Base-by-base conservation (phyloP, 2,888 invertebrate species). In the Himalopsyche anomala region DNA sequence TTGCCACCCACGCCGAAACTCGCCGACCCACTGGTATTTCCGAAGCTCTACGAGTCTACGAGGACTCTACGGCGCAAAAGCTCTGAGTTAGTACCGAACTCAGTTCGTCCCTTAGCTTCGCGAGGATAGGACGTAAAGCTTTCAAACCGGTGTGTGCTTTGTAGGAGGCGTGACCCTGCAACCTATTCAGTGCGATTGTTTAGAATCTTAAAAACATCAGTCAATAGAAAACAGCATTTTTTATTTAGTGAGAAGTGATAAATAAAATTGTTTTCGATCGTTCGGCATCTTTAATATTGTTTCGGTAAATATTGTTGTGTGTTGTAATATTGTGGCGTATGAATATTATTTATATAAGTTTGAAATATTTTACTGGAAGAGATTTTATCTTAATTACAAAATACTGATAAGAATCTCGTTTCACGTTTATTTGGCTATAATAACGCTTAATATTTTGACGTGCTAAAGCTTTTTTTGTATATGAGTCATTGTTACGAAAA, bases 71-170 rank as follows among this genome's bases (percentile, higher is more conserved):
- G 81, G 81, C 81, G 81, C 81, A 81, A 51, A 51, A 51, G 45
- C 81, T 51, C 82, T 11, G 55, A 40, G 28, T n/a, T 51, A 56
- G 42, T 40, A 56, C 40, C 11, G 55, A 62, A 45, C 83, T 83
- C 69, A 83, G 83, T 83, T 83, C 83, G 40, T 74, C 40, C 19
- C 69, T 40, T 28, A 83, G 12, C 74, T 15, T 69, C 62, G 83
- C 36, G 36, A 69, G 83, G 83, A 69, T 40, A 19, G 69, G 83
- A 45, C 83, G 83, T 51, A 19, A 36, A 74, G 36, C 38, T 74
- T 74, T 74, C 36, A 15, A 74, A 11, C 36, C 74, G 74, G 19
- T 74, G 12, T 74, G 38, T 74, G 74, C 38, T 36, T 15, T 5
- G 12, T 74, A 74, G 74, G 74, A 74, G 74, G 74, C 74, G 74